A percentile compares a stretch with the other conserved stretches of the same genome.
phyloP scores from a whole-genome alignment of 2,113 vertebrate species.

The Syngnathus scovelli region DNA sequence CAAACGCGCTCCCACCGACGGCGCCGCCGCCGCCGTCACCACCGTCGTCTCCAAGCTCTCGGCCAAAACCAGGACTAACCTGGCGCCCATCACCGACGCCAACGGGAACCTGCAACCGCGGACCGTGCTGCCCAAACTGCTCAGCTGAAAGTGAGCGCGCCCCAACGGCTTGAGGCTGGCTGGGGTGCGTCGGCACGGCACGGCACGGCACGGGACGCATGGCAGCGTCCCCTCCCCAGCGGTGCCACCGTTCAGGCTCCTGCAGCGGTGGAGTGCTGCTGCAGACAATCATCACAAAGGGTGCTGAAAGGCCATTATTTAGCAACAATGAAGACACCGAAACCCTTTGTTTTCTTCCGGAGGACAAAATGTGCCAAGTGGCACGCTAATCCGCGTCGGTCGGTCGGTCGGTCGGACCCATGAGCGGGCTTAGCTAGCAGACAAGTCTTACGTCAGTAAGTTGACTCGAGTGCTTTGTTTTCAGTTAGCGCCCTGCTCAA shows the following conservation, averaged over 20 bases:
- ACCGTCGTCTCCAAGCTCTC: constrained; percentile 94
- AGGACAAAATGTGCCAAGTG: neutral
- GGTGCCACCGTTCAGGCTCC: constrained; percentile 26
- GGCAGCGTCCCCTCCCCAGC: neutral
- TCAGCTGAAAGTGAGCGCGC: constrained; percentile 77
- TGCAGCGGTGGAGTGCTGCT: constrained; percentile 1
- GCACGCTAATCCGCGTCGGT: neutral
- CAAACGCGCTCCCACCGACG: constrained; percentile 73
- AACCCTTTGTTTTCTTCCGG: neutral
- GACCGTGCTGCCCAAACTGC: constrained; percentile 97
- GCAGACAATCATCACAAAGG: constrained; percentile 49
- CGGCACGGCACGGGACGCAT: constrained; percentile 2
- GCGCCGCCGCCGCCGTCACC: constrained; percentile 72
- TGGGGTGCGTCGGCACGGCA: constrained; percentile 1
- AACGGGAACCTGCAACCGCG: constrained; percentile 97
- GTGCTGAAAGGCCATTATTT: constrained; percentile 68
- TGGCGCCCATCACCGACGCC: constrained; percentile 93
- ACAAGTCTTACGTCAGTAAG: neutral
- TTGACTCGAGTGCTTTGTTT: neutral
- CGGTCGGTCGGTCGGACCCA: neutral
- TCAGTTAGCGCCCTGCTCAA: neutral
- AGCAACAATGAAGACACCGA: constrained; percentile 33
- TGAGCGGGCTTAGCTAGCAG: neutral
- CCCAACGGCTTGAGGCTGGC: constrained; percentile 7
- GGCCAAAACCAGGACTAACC: constrained; percentile 92